These are phyloP conservation scores for Achatina immaculata DNA, from an alignment of 1,140 invertebrate species.

Conservation along the genomic window DNA sequence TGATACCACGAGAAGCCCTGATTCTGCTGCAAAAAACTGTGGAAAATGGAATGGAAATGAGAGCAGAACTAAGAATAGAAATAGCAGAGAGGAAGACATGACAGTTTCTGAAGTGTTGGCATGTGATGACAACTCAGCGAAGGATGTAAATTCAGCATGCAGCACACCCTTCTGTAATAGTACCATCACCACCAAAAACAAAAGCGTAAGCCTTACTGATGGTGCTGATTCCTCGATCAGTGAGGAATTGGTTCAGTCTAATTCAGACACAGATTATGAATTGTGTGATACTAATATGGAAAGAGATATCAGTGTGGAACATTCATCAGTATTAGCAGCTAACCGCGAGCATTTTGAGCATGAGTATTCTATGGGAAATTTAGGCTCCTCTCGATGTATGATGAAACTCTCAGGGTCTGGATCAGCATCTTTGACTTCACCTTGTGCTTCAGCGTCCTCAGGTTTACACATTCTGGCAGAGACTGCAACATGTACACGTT, in stretches of 20 bases:
- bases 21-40: not conserved
- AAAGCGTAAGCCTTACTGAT: not conserved
- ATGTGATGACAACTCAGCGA: not conserved
- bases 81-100: not conserved
- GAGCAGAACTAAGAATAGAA: not conserved
- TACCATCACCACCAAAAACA: not conserved
- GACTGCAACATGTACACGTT: not conserved
- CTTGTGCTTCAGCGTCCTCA: not conserved
- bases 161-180: not conserved
- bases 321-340: not conserved
- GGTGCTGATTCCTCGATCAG: not conserved
- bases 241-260: not conserved
- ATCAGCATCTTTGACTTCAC: not conserved
- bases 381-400: not conserved
- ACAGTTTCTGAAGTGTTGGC: not conserved
- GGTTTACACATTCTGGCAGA: not conserved
- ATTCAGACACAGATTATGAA: not conserved
- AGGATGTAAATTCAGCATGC: not conserved
- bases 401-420: not conserved
- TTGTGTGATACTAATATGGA: not conserved
- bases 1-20: not conserved
- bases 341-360: not conserved
- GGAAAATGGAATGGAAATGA: not conserved
- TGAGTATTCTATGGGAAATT: constrained; percentile 8
- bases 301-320: not conserved